phyloP scores from a whole-genome alignment of 2,888 invertebrate species.

The Rotaria macrura region DNA sequence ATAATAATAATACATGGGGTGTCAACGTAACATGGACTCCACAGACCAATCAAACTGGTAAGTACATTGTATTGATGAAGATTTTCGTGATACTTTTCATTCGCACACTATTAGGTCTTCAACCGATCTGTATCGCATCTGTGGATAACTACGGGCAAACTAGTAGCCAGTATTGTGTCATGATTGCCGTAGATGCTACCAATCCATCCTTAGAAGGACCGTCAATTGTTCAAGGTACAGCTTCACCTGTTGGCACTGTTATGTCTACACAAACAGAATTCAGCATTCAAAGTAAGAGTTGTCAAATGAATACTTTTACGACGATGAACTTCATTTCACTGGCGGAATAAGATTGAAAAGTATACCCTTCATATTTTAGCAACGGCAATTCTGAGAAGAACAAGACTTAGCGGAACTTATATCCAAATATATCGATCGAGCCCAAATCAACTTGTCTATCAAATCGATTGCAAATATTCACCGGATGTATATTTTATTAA shows the following conservation, averaged over 20 bases:
- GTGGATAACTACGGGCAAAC: not conserved
- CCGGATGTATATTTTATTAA: not conserved
- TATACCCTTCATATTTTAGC: not conserved
- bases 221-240: not conserved
- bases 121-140: not conserved
- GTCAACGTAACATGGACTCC: not conserved
- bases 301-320: too few species aligned
- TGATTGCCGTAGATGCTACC: not conserved
- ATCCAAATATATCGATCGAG: not conserved
- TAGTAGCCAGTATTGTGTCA: not conserved
- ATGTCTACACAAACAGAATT: not conserved
- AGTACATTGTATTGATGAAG: not conserved
- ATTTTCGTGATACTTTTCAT: not conserved
- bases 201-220: not conserved
- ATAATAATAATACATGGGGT: not conserved
- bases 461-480: not conserved
- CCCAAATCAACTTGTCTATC: accelerated
- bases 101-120: not conserved
- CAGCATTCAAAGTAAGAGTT: not conserved
- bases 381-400: not conserved
- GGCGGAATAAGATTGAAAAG: not conserved
- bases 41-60: not conserved
- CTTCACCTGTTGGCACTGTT: not conserved
- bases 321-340: too few species aligned
- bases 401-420: not conserved